Base-by-base conservation (phyloP, 2,113 vertebrate genomes). In the Seriola rivoliana region DNA sequence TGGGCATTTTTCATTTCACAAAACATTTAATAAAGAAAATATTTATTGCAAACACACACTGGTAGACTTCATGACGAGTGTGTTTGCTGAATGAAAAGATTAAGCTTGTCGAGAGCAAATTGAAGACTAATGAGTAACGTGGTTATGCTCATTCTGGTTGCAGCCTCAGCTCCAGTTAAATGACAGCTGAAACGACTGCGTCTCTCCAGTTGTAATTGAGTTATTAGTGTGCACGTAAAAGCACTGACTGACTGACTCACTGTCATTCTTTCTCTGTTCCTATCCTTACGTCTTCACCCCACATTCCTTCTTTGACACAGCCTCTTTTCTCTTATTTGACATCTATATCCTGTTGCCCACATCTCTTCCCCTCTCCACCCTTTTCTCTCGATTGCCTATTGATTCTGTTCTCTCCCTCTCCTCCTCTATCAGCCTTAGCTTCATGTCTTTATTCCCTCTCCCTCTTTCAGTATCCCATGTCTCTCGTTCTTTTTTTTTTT, bases 391-490 rank as follows among this genome's bases (percentile, higher is more conserved):
- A 48, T 60, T 34, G 17, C 2, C 25, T 69, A 69, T 75, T 54
- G 70, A 81, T 81, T 58, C 59, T 60, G 19, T 4, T 9, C 62
- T 40, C 40, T 62, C 10, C 74, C 46, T 46, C 42, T 64, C 23
- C 62, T 73, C 75, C 23, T 25, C 17, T 34, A 38, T 78, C 74
- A 52, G 16, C 76, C 75, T 76, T 3, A 34, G 55, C 60, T 74
- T 74, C 12, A 57, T 57, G 25, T 60, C 64, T 74, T 71, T 44
- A 65, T 80, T 59, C 40, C 14, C 8, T 23, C 50, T 23, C 34
- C 19, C 14, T 71, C 21, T 75, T 34, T 72, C 62, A 63, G 10
- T 50, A 5, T 36, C 25, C 74, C 21, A 4, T 60, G 3, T 3
- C 13, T 76, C 69, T 71, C 38, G 12, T 70, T 32, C 25, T 32